Base-by-base conservation (phyloP, 2,888 invertebrate species). In the Choreutis nemorana region DNA sequence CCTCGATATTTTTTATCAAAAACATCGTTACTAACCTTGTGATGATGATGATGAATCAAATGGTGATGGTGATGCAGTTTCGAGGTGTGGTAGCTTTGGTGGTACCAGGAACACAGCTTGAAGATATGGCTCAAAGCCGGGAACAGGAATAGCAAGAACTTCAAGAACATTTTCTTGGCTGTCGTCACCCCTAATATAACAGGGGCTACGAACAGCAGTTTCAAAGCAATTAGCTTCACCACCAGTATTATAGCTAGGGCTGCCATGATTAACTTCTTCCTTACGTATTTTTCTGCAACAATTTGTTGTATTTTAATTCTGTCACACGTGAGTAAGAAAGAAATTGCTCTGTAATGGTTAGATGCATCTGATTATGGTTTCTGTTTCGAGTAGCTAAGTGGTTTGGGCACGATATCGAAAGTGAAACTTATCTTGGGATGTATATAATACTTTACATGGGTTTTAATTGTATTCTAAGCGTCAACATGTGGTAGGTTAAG, bases 21-120 rank as follows among this genome's bases (percentile, higher is more conserved):
- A n/a, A n/a, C n/a, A n/a, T n/a, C n/a, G n/a, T 18, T 8, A 35
- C 44, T 26, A 30, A 64, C 72, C 67, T 75, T 75, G 63, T 91
- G 87, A 63, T 90, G 87, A 44, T 87, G 86, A 68, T 91, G 91
- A 21, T 88, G 86, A 34, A 90, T 86, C 67, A 89, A 80, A 56
- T 91, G 91, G 50, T 90, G 90, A 50, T 91, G 91, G 45, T 91
- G 91, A 57, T 92, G 91, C 48, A 82, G 88, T 52, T 91, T 90
- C 24, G 89, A 86, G 9, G 83, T 81, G 44, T 88, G 87, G 48
- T 83, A 86, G 37, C 82, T 83, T 44, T 87, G 84, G 41, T 90
- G 89, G 49, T 91, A 91, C 77, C 88, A 89, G 3, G 90, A 89
- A 61, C 92, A 93, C 9, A 92, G 73, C 58, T 91, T 92, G 75